phyloP scores from a whole-genome alignment of 2,797 vertebrate genomes.

The Galago senegalensis region DNA sequence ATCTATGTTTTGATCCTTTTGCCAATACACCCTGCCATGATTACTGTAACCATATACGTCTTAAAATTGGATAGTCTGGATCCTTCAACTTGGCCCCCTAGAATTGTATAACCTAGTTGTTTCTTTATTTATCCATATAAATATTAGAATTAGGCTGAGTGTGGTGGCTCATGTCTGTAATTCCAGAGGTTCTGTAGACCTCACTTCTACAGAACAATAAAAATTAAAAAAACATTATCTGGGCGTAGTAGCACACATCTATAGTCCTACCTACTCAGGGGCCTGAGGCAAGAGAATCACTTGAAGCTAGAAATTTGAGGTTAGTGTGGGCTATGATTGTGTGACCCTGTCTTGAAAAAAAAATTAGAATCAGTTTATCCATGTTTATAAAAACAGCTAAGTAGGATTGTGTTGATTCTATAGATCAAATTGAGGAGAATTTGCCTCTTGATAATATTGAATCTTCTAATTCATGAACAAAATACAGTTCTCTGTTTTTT shows the following conservation, averaged over 20 bases:
- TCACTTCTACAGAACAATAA: background rate
- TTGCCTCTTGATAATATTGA: background rate
- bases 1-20: background rate
- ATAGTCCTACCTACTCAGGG: background rate
- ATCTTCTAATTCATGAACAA: background rate
- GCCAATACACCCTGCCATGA: background rate
- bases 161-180: background rate
- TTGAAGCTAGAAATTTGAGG: background rate
- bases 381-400: background rate
- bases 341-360: background rate
- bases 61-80: background rate
- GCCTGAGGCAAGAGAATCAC: background rate
- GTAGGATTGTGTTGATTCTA: background rate
- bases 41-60: background rate
- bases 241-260: background rate
- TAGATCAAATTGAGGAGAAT: background rate
- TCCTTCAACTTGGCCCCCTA: background rate
- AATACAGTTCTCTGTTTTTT: background rate
- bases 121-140: background rate
- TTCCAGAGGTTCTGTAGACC: background rate
- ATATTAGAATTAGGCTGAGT: background rate
- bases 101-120: background rate
- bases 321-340: background rate
- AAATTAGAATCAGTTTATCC: background rate
- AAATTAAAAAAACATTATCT: background rate